Percentiles rank a stretch among this genome's conserved stretches.
Evolutionary conservation across 2,888 invertebrate genomes (phyloP).

Genomic region (Drosophila rubida): DNA sequence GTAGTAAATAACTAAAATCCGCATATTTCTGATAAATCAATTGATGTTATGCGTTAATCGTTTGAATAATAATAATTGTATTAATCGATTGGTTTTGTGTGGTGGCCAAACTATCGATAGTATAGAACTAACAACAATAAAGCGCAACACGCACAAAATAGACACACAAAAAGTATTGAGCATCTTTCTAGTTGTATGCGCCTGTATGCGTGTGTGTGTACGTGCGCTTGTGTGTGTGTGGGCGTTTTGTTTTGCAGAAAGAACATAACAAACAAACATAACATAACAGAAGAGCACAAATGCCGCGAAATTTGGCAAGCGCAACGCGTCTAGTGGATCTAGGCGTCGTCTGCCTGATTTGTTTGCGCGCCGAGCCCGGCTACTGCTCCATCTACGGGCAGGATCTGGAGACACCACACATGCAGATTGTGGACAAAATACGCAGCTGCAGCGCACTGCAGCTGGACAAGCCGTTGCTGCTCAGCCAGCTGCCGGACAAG

Average conservation of each 20-base stretch:
- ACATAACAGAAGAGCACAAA: constrained; percentile 34
- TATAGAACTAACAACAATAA: constrained; percentile 43
- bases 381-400: constrained; percentile 77
- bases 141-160: constrained; percentile 48
- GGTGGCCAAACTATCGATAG: constrained; percentile 31
- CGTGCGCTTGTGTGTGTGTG: constrained; percentile 14
- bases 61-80: too few species aligned
- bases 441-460: constrained; percentile 77
- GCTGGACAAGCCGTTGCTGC: constrained; percentile 62
- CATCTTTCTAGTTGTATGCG: constrained; percentile 9
- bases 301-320: constrained; percentile 51
- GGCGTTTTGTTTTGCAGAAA: constrained; percentile 37
- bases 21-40: too few species aligned
- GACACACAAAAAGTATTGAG: constrained; percentile 40
- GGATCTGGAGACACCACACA: constrained; percentile 66
- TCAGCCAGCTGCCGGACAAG: constrained; percentile 80
- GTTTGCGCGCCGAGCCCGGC: constrained; percentile 78
- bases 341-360: constrained; percentile 82
- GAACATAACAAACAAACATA: constrained; percentile 28
- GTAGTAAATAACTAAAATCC: too few species aligned
- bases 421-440: constrained; percentile 82
- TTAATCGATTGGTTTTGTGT: too few species aligned
- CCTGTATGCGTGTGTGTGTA: constrained; percentile 2
- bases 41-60: too few species aligned
- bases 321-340: constrained; percentile 73